Percentiles rank a stretch among this genome's conserved stretches.
phyloP scores from a whole-genome alignment of 1,140 invertebrate species.

The Bacillus rossius region DNA sequence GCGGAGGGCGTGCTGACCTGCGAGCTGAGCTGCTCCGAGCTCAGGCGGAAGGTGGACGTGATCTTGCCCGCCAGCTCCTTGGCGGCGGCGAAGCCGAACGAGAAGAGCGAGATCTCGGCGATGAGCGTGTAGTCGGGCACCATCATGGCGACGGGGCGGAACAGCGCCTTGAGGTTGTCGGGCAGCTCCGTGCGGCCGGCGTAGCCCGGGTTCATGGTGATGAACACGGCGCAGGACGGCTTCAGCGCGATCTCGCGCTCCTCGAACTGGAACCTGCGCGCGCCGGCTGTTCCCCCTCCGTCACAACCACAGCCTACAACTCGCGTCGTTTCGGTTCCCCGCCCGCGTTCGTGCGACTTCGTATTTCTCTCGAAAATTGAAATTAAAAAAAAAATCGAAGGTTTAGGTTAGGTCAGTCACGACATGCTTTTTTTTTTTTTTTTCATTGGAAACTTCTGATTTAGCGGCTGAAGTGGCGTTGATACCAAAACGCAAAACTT shows the following conservation, averaged over 20 bases:
- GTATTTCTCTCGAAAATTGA: too few relatives aligned
- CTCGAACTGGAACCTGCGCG: conserved; percentile 57
- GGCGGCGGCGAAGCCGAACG: conserved; percentile 61
- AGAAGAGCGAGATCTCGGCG: conserved; percentile 66
- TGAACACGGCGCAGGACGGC: conserved; percentile 60
- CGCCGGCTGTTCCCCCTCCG: too few relatives aligned
- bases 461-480: too few relatives aligned
- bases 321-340: too few relatives aligned
- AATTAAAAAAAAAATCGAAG: too few relatives aligned
- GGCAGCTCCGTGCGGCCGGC: conserved; percentile 66
- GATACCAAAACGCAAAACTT: too few relatives aligned
- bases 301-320: too few relatives aligned
- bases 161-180: conserved; percentile 67
- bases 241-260: conserved; percentile 55
- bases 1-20: conserved; percentile 50
- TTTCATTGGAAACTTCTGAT: too few relatives aligned
- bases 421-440: too few relatives aligned
- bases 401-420: too few relatives aligned
- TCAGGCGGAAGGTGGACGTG: conserved; percentile 63
- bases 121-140: conserved; percentile 67
- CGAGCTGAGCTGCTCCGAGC: conserved; percentile 62
- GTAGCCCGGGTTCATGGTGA: conserved; percentile 73
- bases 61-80: conserved; percentile 61
- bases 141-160: conserved; percentile 73
- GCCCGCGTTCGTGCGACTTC: too few relatives aligned